Evolutionary conservation across 1,140 invertebrate genomes (phyloP), one percentile per base, ranked within the genome.

Genomic region (Maniola jurtina): DNA sequence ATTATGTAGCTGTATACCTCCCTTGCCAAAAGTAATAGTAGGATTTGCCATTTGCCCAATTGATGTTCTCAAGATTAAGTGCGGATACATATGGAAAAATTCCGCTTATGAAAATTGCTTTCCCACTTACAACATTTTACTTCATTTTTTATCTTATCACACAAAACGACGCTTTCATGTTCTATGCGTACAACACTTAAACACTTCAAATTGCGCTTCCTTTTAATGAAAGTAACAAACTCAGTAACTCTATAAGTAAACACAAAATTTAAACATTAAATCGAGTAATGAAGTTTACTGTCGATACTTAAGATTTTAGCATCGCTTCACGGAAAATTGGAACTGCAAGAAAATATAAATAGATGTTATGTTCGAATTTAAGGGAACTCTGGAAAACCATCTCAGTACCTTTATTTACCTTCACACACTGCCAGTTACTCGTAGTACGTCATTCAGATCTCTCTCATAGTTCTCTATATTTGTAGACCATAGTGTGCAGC

Each of bases 241-340:
- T 61, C 48, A 56, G 45, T 64, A 57, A 64, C 52, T 14, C 40
- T 64, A 35, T 56, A 36, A 35, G 40, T 57, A 63, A 55, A 64
- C 54, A 35, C 62, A 47, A 57, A 64, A 57, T 64, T 57, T 38
- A 45, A 56, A 56, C 52, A 64, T 57, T 35, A 64, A 57, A 56
- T 35, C 11, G 42, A 56, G 62, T 57, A 47, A 56, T 57, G 38
- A 45, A 64, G 15, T 64, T 64, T 48, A 64, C n/a, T 15, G 54
- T 57, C 34, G 62, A 64, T 57, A 64, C 52, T 64, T 57, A 64
- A 57, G 34, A 57, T 57, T 57, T 64, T 57, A 64, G 10, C 62
- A 57, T 64, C 62, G 38, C n/a, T 61, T 52, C 14, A 45, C 48
- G 15, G 14, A 25, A 38, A 40, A 36, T 40, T 52, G 38, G 38